Percentiles rank a stretch among this genome's conserved stretches.
These are phyloP conservation scores for Fringilla coelebs DNA, from an alignment of 2,797 vertebrate genomes.

Conservation along the genomic window DNA sequence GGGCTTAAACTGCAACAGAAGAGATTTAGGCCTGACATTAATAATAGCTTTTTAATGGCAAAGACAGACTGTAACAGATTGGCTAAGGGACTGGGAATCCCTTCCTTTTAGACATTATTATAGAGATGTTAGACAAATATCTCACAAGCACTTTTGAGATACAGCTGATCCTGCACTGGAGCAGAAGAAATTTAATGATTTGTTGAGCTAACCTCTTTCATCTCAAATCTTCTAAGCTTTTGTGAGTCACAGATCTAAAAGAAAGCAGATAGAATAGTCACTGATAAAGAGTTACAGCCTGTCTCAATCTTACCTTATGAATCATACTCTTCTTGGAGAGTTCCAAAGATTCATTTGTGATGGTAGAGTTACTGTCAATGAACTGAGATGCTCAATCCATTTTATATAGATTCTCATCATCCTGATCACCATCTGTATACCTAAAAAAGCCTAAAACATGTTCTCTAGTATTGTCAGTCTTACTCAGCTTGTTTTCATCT, in stretches of 20 bases:
- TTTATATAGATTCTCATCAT: neutral
- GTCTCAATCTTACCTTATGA: neutral
- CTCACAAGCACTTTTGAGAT: neutral
- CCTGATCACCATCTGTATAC: neutral
- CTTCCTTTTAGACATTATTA: neutral
- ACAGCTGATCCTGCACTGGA: neutral
- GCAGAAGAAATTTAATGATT: slow-evolving; percentile 10
- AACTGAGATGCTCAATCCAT: neutral
- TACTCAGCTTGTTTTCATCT: neutral
- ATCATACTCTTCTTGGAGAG: neutral
- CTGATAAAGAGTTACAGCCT: neutral
- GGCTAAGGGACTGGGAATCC: neutral
- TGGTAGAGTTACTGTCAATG: neutral
- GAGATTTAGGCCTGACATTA: neutral
- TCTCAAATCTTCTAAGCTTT: neutral
- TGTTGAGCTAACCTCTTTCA: neutral
- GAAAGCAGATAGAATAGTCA: neutral
- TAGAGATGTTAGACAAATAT: neutral
- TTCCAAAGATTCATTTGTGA: neutral
- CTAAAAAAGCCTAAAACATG: neutral
- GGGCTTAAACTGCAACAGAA: neutral
- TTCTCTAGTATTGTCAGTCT: neutral
- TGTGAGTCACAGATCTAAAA: neutral
- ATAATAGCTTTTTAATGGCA: neutral
- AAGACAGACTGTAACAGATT: neutral